Conservation (phyloP, 2,888 invertebrate species). For the Alviniconcha strummeri region DNA sequence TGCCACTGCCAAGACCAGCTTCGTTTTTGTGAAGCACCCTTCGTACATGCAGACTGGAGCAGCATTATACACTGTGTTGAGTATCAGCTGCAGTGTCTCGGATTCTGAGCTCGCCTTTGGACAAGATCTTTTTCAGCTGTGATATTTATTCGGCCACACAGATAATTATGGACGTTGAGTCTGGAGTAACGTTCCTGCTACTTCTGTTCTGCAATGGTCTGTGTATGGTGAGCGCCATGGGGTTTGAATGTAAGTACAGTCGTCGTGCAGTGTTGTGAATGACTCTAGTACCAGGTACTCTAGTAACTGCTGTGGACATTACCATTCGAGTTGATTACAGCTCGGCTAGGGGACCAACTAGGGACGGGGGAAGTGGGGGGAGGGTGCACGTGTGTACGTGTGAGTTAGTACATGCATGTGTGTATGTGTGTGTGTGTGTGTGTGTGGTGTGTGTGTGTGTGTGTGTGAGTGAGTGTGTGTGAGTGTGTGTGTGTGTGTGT, state of each 20-base stretch:
- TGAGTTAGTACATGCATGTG: background rate
- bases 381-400: background rate
- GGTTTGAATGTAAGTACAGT: background rate
- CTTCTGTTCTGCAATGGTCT: background rate
- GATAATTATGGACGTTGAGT: no score
- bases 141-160: no score
- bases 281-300: no score
- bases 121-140: no score
- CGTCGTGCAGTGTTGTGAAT: no score
- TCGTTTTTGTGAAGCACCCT: no score
- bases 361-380: background rate
- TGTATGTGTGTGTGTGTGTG: constrained; percentile 11
- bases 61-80: no score
- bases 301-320: background rate
- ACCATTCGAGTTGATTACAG: background rate
- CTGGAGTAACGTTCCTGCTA: background rate
- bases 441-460: background rate
- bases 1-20: no score
- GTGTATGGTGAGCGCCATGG: background rate
- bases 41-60: no score
- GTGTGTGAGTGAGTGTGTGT: background rate
- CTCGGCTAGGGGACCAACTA: no score
- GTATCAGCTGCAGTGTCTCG: no score
- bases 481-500: constrained; percentile 9
- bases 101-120: no score